phyloP scores from a whole-genome alignment of 2,113 vertebrate genomes.

The Parotia lawesii region DNA sequence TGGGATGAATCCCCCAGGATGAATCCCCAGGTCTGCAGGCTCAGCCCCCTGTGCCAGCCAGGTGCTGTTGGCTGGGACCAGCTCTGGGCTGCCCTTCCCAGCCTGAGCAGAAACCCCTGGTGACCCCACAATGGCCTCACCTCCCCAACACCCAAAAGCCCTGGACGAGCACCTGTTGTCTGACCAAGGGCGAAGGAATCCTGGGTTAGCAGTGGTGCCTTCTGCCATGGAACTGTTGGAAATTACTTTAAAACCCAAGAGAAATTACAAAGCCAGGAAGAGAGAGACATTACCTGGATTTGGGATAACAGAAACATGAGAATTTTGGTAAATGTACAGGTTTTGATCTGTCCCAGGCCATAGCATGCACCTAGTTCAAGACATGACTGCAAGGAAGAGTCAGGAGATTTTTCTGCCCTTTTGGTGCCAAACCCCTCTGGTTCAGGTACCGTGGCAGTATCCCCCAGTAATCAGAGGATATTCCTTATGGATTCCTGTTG shows the following conservation, averaged over 20 bases:
- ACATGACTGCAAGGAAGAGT: not conserved
- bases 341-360: not conserved
- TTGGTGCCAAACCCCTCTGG: not conserved
- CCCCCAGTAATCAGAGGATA: not conserved
- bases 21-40: not conserved
- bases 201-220: rapidly evolving
- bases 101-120: not conserved
- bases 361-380: not conserved
- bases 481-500: not conserved
- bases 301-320: not conserved
- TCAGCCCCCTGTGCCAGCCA: not conserved
- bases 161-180: not conserved
- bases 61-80: not conserved
- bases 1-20: not conserved
- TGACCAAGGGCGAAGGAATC: not conserved
- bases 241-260: not conserved
- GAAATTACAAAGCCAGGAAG: not conserved
- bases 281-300: not conserved
- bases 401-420: not conserved
- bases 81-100: not conserved
- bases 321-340: not conserved
- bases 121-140: not conserved
- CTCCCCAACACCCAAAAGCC: not conserved
- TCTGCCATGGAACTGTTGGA: not conserved
- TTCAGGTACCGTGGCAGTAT: not conserved